Evolutionary conservation across 2,797 vertebrate genomes (phyloP).

Genomic region (Hemitrygon akajei): DNA sequence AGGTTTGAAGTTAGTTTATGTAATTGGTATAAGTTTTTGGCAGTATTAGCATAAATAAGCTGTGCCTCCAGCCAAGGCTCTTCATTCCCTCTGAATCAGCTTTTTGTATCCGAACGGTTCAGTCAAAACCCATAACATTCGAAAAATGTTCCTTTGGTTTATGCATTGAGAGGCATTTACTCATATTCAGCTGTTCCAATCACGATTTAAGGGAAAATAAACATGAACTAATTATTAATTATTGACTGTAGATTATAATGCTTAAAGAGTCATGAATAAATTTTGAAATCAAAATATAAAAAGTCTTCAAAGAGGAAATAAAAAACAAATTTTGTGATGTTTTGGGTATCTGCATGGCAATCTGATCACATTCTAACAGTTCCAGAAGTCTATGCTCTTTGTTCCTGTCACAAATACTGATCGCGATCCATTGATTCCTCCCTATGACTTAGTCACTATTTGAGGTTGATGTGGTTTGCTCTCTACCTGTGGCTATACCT

Average conservation of each 20-base stretch:
- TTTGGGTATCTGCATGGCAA: background rate
- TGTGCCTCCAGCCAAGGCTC: background rate
- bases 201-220: background rate
- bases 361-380: background rate
- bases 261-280: background rate
- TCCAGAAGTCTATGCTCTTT: background rate
- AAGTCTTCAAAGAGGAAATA: background rate
- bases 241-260: background rate
- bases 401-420: background rate
- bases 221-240: background rate
- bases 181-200: background rate
- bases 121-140: background rate
- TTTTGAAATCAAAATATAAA: background rate
- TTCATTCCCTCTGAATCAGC: background rate
- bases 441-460: background rate
- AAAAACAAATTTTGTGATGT: background rate
- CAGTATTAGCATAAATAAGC: conserved; percentile 24
- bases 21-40: conserved; percentile 12
- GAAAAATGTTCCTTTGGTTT: conserved; percentile 22
- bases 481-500: background rate
- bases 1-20: background rate
- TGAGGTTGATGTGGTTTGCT: background rate
- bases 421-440: background rate
- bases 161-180: conserved; percentile 21
- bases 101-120: conserved; percentile 9